Evolutionary conservation across 2,888 invertebrate genomes (phyloP).

Genomic region (Nomada fabriciana): DNA sequence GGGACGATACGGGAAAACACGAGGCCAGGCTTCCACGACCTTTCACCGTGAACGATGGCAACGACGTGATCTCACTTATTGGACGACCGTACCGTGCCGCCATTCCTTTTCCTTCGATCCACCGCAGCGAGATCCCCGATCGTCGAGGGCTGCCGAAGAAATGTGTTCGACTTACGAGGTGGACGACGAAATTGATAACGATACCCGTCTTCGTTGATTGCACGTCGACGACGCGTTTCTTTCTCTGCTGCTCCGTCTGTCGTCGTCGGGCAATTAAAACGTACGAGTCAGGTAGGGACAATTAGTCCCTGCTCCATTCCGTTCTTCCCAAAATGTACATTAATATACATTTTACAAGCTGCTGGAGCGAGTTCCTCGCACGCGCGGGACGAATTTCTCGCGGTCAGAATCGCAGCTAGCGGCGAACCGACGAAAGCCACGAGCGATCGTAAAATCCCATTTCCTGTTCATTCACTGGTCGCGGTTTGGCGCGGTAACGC

Average conservation of each 20-base stretch:
- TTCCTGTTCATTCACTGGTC: not conserved
- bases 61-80: conserved; percentile 58
- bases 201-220: conserved; percentile 20
- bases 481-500: not conserved
- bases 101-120: not conserved
- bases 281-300: no score
- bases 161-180: conserved; percentile 46
- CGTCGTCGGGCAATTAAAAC: not conserved
- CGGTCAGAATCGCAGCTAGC: not conserved
- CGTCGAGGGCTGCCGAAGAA: conserved; percentile 43
- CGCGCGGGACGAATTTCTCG: not conserved
- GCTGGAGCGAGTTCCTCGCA: not conserved
- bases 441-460: conserved; percentile 1
- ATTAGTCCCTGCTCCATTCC: no score
- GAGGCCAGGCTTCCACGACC: conserved; percentile 1
- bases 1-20: conserved; percentile 65
- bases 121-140: conserved; percentile 14
- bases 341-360: no score
- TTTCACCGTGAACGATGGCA: conserved; percentile 46
- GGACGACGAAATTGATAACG: conserved; percentile 40
- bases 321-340: no score
- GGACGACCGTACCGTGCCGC: conserved; percentile 40
- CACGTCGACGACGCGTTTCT: not conserved
- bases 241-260: not conserved
- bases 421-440: not conserved